Percentiles rank a stretch among this genome's conserved stretches.
Evolutionary conservation across 2,888 invertebrate species (phyloP).

Genomic region (Stenodera caucasica): DNA sequence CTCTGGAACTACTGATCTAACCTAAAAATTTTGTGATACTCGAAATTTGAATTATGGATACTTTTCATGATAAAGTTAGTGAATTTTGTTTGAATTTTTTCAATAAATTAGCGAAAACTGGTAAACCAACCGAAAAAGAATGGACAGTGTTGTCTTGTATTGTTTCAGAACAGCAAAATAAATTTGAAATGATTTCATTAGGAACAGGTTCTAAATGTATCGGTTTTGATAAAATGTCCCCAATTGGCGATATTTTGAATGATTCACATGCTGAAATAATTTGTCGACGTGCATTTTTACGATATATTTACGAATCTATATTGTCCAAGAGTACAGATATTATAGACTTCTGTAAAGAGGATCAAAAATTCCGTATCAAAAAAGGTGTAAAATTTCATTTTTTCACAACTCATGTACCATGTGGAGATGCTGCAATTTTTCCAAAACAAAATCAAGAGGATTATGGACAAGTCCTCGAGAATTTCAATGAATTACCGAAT

Average conservation of each 20-base stretch:
- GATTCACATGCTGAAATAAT: slow-evolving; percentile 94
- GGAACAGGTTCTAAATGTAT: slow-evolving; percentile 93
- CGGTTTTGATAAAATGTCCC: slow-evolving; percentile 68
- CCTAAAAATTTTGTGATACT: background rate
- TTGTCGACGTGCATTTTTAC: slow-evolving; percentile 77
- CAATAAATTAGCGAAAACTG: slow-evolving; percentile 69
- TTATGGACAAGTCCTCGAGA: slow-evolving; percentile 31
- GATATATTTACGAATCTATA: slow-evolving; percentile 70
- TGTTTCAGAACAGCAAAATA: slow-evolving; percentile 58
- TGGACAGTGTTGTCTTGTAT: slow-evolving; percentile 86
- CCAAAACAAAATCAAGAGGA: slow-evolving; percentile 57
- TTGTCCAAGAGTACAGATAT: slow-evolving; percentile 10
- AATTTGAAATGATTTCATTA: slow-evolving; percentile 70
- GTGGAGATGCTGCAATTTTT: slow-evolving; percentile 92
- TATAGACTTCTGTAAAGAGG: slow-evolving; percentile 4
- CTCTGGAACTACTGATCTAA: background rate
- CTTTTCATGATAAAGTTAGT: slow-evolving; percentile 50
- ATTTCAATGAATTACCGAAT: background rate
- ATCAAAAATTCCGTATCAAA: slow-evolving; percentile 46
- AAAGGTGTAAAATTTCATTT: slow-evolving; percentile 73
- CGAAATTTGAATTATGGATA: background rate
- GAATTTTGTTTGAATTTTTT: slow-evolving; percentile 64
- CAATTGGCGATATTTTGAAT: slow-evolving; percentile 72
- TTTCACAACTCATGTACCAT: slow-evolving; percentile 85
- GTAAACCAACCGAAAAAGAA: slow-evolving; percentile 74